These are phyloP conservation scores for Cyanocitta stelleri DNA, from an alignment of 2,113 vertebrate genomes.

Conservation along the genomic window DNA sequence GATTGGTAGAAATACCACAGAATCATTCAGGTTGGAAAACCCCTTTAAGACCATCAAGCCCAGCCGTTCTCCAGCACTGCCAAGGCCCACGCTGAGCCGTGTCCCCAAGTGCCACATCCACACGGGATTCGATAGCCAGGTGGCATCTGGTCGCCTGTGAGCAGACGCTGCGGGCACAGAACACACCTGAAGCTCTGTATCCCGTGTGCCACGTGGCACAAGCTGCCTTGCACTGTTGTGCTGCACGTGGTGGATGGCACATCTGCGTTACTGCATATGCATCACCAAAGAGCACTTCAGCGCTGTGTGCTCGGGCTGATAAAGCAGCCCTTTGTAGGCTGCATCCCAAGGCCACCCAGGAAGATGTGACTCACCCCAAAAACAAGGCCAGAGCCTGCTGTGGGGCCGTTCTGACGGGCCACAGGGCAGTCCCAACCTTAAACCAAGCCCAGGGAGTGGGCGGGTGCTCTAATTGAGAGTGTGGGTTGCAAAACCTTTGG, in stretches of 20 bases:
- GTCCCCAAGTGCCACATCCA: neutral
- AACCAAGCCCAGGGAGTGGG: neutral
- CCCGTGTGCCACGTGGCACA: fast-evolving
- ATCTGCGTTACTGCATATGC: fast-evolving
- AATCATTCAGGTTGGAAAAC: neutral
- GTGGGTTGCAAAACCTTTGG: neutral
- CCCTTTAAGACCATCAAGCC: too few relatives aligned
- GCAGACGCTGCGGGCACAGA: fast-evolving
- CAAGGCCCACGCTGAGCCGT: fast-evolving
- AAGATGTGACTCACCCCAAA: neutral
- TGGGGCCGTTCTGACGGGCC: fast-evolving
- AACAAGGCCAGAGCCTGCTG: neutral
- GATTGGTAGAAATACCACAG: neutral
- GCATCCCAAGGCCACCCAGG: neutral
- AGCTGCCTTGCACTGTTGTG: fast-evolving
- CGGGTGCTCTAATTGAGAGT: fast-evolving
- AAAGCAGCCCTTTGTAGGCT: neutral
- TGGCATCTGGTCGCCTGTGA: too few relatives aligned
- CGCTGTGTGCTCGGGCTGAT: neutral
- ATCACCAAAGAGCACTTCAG: fast-evolving
- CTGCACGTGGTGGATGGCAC: fast-evolving
- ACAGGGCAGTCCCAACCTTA: neutral
- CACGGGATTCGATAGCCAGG: fast-evolving
- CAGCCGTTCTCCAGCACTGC: fast-evolving
- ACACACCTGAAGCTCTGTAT: fast-evolving